Percentiles rank a stretch among this genome's conserved stretches.
These are phyloP conservation scores for Malaclemys terrapin DNA, from an alignment of 2,113 vertebrate genomes.

Conservation along the genomic window DNA sequence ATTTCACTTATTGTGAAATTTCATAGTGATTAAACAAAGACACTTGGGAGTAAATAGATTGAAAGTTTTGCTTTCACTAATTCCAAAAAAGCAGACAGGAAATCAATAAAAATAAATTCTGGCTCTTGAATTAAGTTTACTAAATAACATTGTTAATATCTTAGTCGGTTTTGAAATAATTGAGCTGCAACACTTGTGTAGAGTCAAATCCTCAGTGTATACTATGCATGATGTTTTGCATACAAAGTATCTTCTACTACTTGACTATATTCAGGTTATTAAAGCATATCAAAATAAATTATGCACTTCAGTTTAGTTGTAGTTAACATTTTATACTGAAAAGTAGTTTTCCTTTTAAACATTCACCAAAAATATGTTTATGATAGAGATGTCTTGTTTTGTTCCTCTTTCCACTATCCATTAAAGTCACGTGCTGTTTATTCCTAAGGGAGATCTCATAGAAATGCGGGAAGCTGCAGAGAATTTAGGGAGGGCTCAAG, in stretches of 20 bases:
- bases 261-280: neutral
- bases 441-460: neutral
- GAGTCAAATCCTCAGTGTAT: neutral
- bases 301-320: neutral
- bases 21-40: neutral
- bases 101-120: conserved; percentile 37
- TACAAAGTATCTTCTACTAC: neutral
- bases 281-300: neutral
- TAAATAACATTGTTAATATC: neutral
- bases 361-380: neutral
- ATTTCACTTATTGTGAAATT: neutral
- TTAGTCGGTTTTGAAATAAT: conserved; percentile 5
- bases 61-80: neutral
- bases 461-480: neutral
- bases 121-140: neutral
- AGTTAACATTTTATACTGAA: neutral
- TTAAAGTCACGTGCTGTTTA: neutral
- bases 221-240: neutral
- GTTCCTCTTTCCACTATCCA: neutral
- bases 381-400: neutral
- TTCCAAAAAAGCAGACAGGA: neutral
- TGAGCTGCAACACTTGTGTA: neutral
- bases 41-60: neutral
- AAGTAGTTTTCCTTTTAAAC: neutral
- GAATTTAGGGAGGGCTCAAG: neutral